Percentiles rank a stretch among this genome's conserved stretches.
Evolutionary conservation across 1,140 invertebrate genomes (phyloP).

Genomic region (Pachypeltis micranthus): DNA sequence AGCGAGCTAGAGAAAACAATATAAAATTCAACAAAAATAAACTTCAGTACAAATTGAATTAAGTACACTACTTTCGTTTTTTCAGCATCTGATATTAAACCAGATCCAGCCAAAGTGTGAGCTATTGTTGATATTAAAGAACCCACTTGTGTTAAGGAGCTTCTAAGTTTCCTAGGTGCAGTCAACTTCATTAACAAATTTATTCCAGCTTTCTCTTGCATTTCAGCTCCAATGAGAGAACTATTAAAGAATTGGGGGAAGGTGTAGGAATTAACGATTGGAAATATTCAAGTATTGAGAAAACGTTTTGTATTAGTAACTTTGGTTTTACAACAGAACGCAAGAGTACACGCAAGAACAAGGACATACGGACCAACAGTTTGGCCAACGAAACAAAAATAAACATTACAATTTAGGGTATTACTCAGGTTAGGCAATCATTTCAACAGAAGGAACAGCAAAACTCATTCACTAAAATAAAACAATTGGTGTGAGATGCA

Average conservation of each 20-base stretch:
- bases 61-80: constrained; percentile 34
- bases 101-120: no score
- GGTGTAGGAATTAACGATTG: no score
- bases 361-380: no score
- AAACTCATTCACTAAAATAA: constrained; percentile 27
- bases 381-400: no score
- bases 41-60: constrained; percentile 29
- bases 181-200: constrained; percentile 33
- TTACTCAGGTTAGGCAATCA: no score
- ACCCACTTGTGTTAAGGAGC: constrained; percentile 30
- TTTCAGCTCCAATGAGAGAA: constrained; percentile 25
- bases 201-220: constrained; percentile 27
- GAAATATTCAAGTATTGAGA: no score
- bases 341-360: no score
- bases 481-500: constrained; percentile 23
- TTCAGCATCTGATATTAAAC: constrained; percentile 30
- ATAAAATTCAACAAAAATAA: constrained; percentile 34
- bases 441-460: constrained; percentile 23
- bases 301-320: no score
- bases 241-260: constrained; percentile 30
- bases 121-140: no score
- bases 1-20: constrained; percentile 26
- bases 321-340: no score
- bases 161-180: constrained; percentile 35
- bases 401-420: no score